phyloP scores from a whole-genome alignment of 2,888 invertebrate species.

The Kuschelorhynchus macadamiae region DNA sequence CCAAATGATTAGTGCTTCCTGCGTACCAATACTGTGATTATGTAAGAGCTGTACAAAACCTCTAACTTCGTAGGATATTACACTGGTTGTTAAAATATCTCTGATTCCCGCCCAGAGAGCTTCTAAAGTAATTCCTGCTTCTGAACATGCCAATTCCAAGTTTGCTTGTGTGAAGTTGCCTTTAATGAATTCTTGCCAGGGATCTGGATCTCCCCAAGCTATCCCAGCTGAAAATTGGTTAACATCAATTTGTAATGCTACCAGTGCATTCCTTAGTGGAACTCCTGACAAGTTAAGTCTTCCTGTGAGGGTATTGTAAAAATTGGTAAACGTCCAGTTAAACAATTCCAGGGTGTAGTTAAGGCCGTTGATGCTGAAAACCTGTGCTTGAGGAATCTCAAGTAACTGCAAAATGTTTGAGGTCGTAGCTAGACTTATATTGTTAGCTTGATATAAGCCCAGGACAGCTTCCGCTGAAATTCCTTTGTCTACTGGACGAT shows the following conservation, averaged over 20 bases:
- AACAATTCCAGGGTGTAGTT: conserved; percentile 38
- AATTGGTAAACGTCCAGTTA: conserved; percentile 42
- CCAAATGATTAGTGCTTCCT: conserved; percentile 45
- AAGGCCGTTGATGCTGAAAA: conserved; percentile 48
- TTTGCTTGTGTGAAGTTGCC: conserved; percentile 45
- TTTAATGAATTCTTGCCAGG: conserved; percentile 49
- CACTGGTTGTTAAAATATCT: conserved; percentile 27
- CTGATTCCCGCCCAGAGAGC: conserved; percentile 34
- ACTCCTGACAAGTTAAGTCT: conserved; percentile 35
- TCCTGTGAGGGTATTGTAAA: conserved; percentile 43
- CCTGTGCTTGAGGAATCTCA: conserved; percentile 12
- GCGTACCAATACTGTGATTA: conserved; percentile 29
- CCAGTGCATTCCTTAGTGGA: conserved; percentile 37
- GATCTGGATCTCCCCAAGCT: conserved; percentile 46
- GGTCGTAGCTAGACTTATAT: conserved; percentile 10
- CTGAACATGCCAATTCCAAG: conserved; percentile 30
- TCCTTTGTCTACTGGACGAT: conserved; percentile 8
- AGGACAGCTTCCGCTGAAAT: conserved; percentile 30
- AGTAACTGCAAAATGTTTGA: conserved; percentile 23
- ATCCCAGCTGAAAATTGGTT: conserved; percentile 42
- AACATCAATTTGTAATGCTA: conserved; percentile 40
- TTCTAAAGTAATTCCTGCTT: conserved; percentile 39
- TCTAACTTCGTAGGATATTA: conserved; percentile 8
- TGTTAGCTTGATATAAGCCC: conserved; percentile 17
- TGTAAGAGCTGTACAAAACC: conserved; percentile 27